phyloP scores from a whole-genome alignment of 2,797 vertebrate species.

The Xiphophorus birchmanni region DNA sequence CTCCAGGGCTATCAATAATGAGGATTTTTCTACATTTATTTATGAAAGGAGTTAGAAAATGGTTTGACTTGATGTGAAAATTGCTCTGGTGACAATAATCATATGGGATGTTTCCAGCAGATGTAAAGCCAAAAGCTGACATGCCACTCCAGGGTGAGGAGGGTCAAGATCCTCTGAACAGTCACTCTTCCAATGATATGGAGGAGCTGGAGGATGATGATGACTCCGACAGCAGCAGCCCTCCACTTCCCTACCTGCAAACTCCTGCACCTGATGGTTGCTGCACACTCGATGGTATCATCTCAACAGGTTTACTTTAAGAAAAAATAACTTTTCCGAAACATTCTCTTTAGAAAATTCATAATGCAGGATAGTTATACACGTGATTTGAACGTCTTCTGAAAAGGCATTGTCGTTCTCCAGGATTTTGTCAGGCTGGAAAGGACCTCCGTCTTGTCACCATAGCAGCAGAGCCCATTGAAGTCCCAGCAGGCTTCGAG shows the following conservation, averaged over 20 bases:
- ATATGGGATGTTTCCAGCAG: slow-evolving; percentile 63
- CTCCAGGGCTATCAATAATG: background rate
- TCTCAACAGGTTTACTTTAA: background rate
- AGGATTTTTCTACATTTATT: no score
- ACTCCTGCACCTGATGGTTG: slow-evolving; percentile 92
- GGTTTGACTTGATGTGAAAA: background rate
- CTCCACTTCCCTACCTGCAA: slow-evolving; percentile 93
- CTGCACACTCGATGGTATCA: slow-evolving; percentile 93
- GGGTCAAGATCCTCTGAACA: slow-evolving; percentile 83
- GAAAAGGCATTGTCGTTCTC: slow-evolving; percentile 12
- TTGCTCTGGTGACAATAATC: background rate
- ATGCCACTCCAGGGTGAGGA: slow-evolving; percentile 79
- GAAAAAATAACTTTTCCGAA: slow-evolving; percentile 1
- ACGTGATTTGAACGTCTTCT: slow-evolving; percentile 3
- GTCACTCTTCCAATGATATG: slow-evolving; percentile 85
- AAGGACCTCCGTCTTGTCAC: slow-evolving; percentile 96
- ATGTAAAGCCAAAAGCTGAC: slow-evolving; percentile 90
- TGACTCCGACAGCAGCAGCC: slow-evolving; percentile 92
- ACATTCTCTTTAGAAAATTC: background rate
- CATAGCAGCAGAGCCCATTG: slow-evolving; percentile 90
- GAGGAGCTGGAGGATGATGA: slow-evolving; percentile 94
- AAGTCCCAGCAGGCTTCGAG: slow-evolving; percentile 93
- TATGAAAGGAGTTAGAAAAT: background rate
- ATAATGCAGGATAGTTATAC: background rate
- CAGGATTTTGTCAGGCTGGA: slow-evolving; percentile 98